Base-by-base conservation (phyloP, 23 tunicate species). In the Ascidia mentula region DNA sequence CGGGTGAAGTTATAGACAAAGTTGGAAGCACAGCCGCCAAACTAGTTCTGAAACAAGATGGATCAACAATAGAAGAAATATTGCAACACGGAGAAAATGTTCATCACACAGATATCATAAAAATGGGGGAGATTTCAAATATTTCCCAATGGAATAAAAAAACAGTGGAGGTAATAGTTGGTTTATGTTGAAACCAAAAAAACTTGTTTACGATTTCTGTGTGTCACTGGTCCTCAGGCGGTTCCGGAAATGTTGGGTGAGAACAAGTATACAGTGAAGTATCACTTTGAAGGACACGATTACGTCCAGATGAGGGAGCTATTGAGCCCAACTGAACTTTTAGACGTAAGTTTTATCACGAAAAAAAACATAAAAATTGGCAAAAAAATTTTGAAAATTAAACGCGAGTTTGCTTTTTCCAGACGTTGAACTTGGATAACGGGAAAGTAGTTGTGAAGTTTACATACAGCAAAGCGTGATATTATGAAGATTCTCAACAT, bases 211-310 rank as follows among this genome's bases (percentile, higher is more conserved):
- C n/a, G n/a, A n/a, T n/a, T n/a, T n/a, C n/a, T n/a, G n/a, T n/a
- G n/a, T n/a, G n/a, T n/a, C n/a, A n/a, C n/a, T n/a, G n/a, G n/a
- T n/a, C n/a, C n/a, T 26, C 65, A 53, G 65, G 65, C 65, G 22
- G 13, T 53, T 53, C 65, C 65, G 1, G 65, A 53, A 53, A 53
- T 53, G 65, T 53, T 9, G 1, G 65, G 65, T 53, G 65, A 53
- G 24, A 53, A 53, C 24, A 53, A 53, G 24, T 53, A 53, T 28
- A 28, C 24, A 6, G 65, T 53, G 13, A 53, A 53, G 24, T 53
- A 53, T 53, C 65, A 53, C 65, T 70, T 70, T 31, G 38, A 70
- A 17, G 74, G 74, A 6, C 38, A 32, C 13, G 38, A 70, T 70
- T 70, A 70, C 74, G 38, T 70, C 6, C 18, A 18, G 38, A 34